Evolutionary conservation across 2,888 invertebrate genomes (phyloP), one percentile per base, ranked within the genome.

Genomic region (Lypha dubia): DNA sequence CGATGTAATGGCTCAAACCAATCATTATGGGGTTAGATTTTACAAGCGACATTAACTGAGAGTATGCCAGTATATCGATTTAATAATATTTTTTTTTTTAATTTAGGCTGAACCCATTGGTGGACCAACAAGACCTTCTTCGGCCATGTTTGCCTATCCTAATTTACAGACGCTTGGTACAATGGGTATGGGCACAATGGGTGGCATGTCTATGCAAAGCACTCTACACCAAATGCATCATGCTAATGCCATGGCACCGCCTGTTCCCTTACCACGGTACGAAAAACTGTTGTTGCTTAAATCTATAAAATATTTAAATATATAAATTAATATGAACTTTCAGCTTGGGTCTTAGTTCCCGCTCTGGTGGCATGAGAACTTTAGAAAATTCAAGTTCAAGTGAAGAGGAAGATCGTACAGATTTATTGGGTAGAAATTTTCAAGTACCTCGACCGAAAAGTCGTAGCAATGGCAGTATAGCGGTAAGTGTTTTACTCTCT

Each of bases 1-100:
- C 0, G 97, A 98, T 89, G 97, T 96, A 0, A 96, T 97, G 95
- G 96, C 96, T 0, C 96, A 96, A 87, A 95, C 96, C 0, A 96
- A 96, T 89, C 95, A 97, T 88, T 97, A 97, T 89, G 97, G 95
- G 89, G 97, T 97, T 91, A 94, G 94, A 91, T 22, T 15, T 32
- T 5, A 20, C 17, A 35, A 9, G 8, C 7, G 17, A 17, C 4
- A 32, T 17, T n/a, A 58, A 28, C 11, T 58, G 11, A 8, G 7
- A 15, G 7, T 15, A 53, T 53, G 3, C 15, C 15, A 13, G 3
- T 13, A 56, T n/a, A 11, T 24, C n/a, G n/a, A n/a, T 13, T 28
- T 4, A 4, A 51, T 28, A 20, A 38, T 13, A 35, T 9, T n/a
- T 24, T 51, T 73, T 4, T 22, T 11, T 6, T 20, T 13, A 13